Evolutionary conservation across 2,113 vertebrate species (phyloP), one percentile per base, ranked within the genome.

Genomic region (Pelobates fuscus): DNA sequence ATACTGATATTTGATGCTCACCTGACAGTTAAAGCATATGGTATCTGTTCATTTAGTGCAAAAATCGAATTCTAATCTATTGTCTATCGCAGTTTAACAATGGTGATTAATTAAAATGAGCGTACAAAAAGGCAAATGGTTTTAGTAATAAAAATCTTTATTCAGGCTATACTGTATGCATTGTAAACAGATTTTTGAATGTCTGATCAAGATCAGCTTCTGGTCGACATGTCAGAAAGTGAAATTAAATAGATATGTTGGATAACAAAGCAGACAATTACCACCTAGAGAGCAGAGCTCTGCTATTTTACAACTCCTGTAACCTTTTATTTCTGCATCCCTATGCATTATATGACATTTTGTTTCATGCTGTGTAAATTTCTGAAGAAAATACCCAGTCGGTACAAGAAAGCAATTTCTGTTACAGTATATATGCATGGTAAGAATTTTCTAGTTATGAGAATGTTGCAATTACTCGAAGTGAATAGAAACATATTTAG

Each of bases 341-440:
- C 43, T 54, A 54, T 72, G 58, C 46, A 52, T 63, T 30, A 52
- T 7, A 72, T 63, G 58, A 63, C 58, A 72, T 62, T 72, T 62
- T 63, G 41, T 29, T 61, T 17, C 29, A 52, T 26, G 14, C 12
- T 26, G 29, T 32, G 67, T 18, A 58, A 29, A 57, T 57, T 69
- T 57, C 52, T 15, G 20, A 54, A 30, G 1, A 14, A 69, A 69
- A 37, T 12, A 69, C 25, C 29, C 29, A 52, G 20, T 20, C 21
- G 49, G 18, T 57, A 57, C 49, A 57, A 32, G 20, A 69, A 32
- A 11, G 14, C 27, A 57, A 57, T 37, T 20, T 54, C 21, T 15
- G 54, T 24, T 58, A 2, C 14, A 55, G 29, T 24, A 57, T 30
- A 69, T 69, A 10, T 37, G 32, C 32, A 37, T 37, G 5, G 32